These are phyloP conservation scores for Caenorhabditis tropicalis DNA, from an alignment of 1,140 invertebrate species.

Conservation along the genomic window DNA sequence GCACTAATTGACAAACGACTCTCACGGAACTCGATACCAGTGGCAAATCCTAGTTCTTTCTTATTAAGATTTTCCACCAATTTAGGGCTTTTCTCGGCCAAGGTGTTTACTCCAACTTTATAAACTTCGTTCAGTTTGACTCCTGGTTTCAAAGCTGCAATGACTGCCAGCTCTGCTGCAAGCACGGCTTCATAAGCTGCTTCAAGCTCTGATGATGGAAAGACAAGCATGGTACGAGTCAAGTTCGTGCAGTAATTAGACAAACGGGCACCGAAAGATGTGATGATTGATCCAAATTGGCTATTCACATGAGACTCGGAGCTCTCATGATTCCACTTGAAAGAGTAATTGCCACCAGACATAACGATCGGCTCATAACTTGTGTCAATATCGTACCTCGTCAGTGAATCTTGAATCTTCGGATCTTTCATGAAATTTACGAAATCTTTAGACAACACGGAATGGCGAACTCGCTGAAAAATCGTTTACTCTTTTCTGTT, in stretches of 20 bases:
- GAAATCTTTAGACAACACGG: slow-evolving; percentile 68
- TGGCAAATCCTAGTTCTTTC: slow-evolving; percentile 88
- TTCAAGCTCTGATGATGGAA: slow-evolving; percentile 81
- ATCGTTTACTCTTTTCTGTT: not conserved
- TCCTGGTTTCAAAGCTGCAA: slow-evolving; percentile 84
- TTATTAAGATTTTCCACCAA: slow-evolving; percentile 91
- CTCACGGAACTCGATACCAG: slow-evolving; percentile 97
- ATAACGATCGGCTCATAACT: slow-evolving; percentile 95
- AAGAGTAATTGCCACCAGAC: slow-evolving; percentile 92
- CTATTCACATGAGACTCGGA: slow-evolving; percentile 88
- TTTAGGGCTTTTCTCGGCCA: slow-evolving; percentile 86
- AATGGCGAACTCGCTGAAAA: slow-evolving; percentile 47
- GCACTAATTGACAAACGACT: slow-evolving; percentile 87
- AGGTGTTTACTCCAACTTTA: slow-evolving; percentile 81
- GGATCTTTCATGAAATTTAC: slow-evolving; percentile 78
- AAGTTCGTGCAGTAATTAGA: slow-evolving; percentile 94
- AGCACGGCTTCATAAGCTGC: slow-evolving; percentile 92
- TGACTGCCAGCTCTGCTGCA: slow-evolving; percentile 87
- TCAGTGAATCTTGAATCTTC: slow-evolving; percentile 92
- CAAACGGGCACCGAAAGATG: slow-evolving; percentile 87
- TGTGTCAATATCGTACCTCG: slow-evolving; percentile 83
- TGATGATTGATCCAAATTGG: slow-evolving; percentile 95
- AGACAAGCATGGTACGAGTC: slow-evolving; percentile 93
- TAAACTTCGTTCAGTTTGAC: slow-evolving; percentile 88
- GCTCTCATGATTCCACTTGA: slow-evolving; percentile 89